phyloP scores from a whole-genome alignment of 2,888 invertebrate genomes.

The Cataglyphis cursor region DNA sequence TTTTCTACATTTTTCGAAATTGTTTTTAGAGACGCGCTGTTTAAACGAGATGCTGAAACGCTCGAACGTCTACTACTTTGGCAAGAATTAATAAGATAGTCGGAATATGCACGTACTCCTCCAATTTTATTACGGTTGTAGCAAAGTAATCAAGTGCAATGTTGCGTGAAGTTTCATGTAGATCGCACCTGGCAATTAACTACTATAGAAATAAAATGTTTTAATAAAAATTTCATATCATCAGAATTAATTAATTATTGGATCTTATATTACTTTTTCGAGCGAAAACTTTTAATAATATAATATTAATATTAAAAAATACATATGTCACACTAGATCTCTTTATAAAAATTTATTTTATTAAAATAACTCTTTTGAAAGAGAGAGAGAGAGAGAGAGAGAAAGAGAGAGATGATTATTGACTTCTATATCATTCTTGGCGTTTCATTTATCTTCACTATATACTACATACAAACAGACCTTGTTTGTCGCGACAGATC shows the following conservation, averaged over 20 bases:
- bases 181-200: slow-evolving; percentile 1
- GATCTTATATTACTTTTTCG: neutral
- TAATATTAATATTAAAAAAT: neutral
- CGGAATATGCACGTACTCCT: neutral
- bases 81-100: slow-evolving; percentile 25
- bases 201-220: neutral
- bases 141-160: slow-evolving; percentile 11
- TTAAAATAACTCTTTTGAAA: neutral
- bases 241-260: slow-evolving; percentile 17
- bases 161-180: neutral
- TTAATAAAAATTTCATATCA: neutral
- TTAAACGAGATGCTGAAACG: slow-evolving; percentile 28
- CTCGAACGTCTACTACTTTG: neutral
- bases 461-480: slow-evolving; percentile 10
- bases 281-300: neutral
- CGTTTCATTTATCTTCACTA: slow-evolving; percentile 29
- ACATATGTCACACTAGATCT: neutral
- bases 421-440: slow-evolving; percentile 10
- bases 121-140: slow-evolving; percentile 26
- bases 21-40: slow-evolving; percentile 8
- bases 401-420: neutral
- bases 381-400: neutral
- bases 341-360: neutral
- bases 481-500: slow-evolving; percentile 39
- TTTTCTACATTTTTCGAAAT: slow-evolving; percentile 8